phyloP scores from a whole-genome alignment of 2,797 vertebrate genomes.

The Hapalemur alaotrensis region DNA sequence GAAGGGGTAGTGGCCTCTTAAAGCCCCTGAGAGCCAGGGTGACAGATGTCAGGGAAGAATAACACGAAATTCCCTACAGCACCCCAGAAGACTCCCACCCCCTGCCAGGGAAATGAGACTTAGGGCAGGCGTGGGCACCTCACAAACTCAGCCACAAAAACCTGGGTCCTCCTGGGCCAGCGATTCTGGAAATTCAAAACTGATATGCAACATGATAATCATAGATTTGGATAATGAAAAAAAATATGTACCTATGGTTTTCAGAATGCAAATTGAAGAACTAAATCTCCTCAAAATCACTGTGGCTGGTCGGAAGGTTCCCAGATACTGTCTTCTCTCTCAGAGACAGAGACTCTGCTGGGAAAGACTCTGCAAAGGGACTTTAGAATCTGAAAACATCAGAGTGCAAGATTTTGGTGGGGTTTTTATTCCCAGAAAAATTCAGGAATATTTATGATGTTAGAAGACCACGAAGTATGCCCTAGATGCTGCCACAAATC shows the following conservation, averaged over 20 bases:
- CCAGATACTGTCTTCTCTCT: neutral
- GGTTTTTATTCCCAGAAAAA: neutral
- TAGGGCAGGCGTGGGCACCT: neutral
- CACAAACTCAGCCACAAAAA: neutral
- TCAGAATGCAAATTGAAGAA: slow-evolving; percentile 20
- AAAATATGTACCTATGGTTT: slow-evolving; percentile 9
- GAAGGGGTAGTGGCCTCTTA: slow-evolving; percentile 47
- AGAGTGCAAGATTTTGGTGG: neutral
- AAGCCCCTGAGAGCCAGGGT: neutral
- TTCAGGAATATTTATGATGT: slow-evolving; percentile 54
- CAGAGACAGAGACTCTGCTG: neutral
- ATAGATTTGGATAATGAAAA: slow-evolving; percentile 7
- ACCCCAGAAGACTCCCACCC: neutral
- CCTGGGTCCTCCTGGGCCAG: neutral
- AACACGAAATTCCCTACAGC: slow-evolving; percentile 1
- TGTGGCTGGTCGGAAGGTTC: neutral
- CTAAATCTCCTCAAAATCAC: neutral
- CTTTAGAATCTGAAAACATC: slow-evolving; percentile 43
- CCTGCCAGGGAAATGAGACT: neutral
- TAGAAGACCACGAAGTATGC: slow-evolving; percentile 36
- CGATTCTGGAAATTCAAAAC: neutral
- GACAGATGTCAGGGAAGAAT: slow-evolving; percentile 49
- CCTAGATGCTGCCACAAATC: slow-evolving; percentile 35
- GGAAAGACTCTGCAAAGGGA: neutral
- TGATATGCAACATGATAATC: neutral